phyloP scores from a whole-genome alignment of 37 sponge, comb jelly and placozoan species.

The Halisarca cf. caerulea region DNA sequence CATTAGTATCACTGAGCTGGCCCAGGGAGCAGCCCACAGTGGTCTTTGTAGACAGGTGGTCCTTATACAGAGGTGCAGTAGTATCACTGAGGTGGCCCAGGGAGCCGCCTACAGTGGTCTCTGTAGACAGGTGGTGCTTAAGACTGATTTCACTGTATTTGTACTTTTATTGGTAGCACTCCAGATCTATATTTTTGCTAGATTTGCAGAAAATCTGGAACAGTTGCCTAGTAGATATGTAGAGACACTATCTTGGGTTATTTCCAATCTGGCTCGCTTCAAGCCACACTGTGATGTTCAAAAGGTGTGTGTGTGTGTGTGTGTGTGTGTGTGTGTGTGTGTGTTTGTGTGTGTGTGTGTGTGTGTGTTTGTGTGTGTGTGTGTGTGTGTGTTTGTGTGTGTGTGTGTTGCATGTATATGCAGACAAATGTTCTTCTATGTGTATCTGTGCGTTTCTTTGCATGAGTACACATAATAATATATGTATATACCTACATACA shows the following conservation, averaged over 20 bases:
- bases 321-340: constrained; percentile 19
- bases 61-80: too few species aligned
- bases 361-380: too few species aligned
- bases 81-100: too few species aligned
- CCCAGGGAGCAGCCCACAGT: too few species aligned
- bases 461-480: not conserved
- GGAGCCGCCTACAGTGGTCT: too few species aligned
- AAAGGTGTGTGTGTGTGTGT: constrained; percentile 44
- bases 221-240: constrained; percentile 30
- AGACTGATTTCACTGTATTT: too few species aligned
- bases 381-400: constrained; percentile 12
- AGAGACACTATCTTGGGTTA: constrained; percentile 61
- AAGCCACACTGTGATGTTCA: constrained; percentile 54
- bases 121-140: too few species aligned
- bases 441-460: constrained; percentile 23
- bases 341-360: too few species aligned
- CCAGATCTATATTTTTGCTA: not conserved
- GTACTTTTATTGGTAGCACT: not conserved
- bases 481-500: too few species aligned
- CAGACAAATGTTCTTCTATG: constrained; percentile 22
- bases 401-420: too few species aligned
- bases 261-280: constrained; percentile 68
- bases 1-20: too few species aligned
- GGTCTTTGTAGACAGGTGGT: too few species aligned
- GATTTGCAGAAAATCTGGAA: constrained; percentile 27